Evolutionary conservation across 2,113 vertebrate genomes (phyloP), one percentile per base, ranked within the genome.

Genomic region (Machaerirhynchus nigripectus): DNA sequence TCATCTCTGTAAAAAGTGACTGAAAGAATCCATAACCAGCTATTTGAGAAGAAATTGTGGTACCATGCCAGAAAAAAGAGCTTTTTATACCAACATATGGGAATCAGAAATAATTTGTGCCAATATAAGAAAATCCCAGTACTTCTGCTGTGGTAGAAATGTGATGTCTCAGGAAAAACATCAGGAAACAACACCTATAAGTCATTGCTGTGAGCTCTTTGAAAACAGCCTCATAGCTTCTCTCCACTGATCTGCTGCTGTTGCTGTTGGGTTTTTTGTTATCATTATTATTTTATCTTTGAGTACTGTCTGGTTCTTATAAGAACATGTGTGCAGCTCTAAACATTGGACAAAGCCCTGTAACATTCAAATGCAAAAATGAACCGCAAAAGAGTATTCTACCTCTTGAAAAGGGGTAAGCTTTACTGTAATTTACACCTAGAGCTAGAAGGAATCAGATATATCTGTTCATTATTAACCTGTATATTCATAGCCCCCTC

Each of bases 261-360:
- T 7, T 55, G 17, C 10, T 30, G 23, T 56, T 20, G 35, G 4
- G 1, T 7, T 10, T 27, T 57, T 47, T 24, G 19, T 35, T 49
- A 14, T 35, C 13, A 33, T 37, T 35, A 13, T 46, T 61, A 15
- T 67, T 73, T 75, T 67, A 24, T 50, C 13, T 42, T 35, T 42
- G 4, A 30, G 35, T 59, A 67, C 46, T 67, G 12, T 23, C 42
- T 78, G 16, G 4, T 24, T 84, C 42, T 64, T 49, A 56, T 33
- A 74, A 76, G 27, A 17, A 11, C 3, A 33, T 0, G 0, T 24
- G 7, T 64, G 35, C 21, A 84, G 15, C 5, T 27, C 39, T 47
- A 86, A 84, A 67, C 4, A 26, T 37, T 53, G 19, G 26, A n/a
- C 47, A 71, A 52, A 15, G 9, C 46, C 11, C 27, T 59, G 7